Evolutionary conservation across 2,113 vertebrate species (phyloP).

Genomic region (Tychaedon coryphoeus): DNA sequence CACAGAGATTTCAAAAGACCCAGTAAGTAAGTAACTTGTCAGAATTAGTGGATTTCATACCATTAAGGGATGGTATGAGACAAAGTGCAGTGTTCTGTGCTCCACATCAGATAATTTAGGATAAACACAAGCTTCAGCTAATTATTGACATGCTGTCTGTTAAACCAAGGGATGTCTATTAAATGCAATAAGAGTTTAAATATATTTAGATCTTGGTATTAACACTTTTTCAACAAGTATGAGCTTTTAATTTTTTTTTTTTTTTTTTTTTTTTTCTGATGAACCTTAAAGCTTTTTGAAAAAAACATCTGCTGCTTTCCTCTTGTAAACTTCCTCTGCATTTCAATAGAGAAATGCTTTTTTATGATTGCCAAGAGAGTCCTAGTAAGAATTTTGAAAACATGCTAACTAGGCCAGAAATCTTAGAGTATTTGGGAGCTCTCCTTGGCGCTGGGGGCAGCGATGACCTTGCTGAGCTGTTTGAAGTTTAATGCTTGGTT

Average conservation of each 20-base stretch:
- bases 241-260: no score
- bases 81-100: neutral
- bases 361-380: neutral
- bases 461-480: constrained; percentile 26
- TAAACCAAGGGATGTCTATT: neutral
- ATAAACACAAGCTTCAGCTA: neutral
- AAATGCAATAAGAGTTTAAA: neutral
- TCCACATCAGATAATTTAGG: neutral
- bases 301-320: neutral
- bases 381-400: neutral
- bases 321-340: neutral
- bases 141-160: neutral
- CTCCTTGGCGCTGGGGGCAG: neutral
- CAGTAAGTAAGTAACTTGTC: neutral
- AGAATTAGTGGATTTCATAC: neutral
- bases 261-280: neutral
- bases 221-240: neutral
- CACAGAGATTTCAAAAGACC: neutral
- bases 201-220: neutral
- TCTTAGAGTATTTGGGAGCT: neutral
- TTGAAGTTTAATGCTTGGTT: constrained; percentile 49
- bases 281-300: neutral
- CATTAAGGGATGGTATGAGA: neutral
- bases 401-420: constrained; percentile 14
- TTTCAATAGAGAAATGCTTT: neutral